Evolutionary conservation across 2,888 invertebrate genomes (phyloP), one percentile per base, ranked within the genome.

Genomic region (Crepidodera aurea): DNA sequence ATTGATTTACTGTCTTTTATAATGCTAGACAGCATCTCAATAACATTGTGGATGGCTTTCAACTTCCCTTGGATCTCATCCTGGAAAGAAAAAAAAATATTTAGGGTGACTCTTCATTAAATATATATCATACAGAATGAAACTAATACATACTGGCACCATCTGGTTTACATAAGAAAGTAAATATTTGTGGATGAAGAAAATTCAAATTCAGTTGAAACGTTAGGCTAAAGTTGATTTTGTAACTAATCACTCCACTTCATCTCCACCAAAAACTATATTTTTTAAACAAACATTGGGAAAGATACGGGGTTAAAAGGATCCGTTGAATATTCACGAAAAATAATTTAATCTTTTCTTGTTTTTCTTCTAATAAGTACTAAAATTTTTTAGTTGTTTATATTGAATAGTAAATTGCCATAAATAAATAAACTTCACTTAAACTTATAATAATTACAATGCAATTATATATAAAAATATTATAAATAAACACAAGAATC

Each of bases 21-120:
- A 76, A 94, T 91, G 29, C 90, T 90, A 63, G 90, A 90, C 73
- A 94, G 84, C 91, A 93, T 93, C 76, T 93, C 93, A 75, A 94
- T 91, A 16, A 94, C 93, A 80, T 92, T 92, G 81, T 89, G 88
- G 78, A 93, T 92, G 0, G 93, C 92, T 82, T 90, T 90, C 83
- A 90, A 82, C 83, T 91, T 90, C 77, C 87, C 89, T 80, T 89
- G 89, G 72, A 91, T 89, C 84, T 91, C 91, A 78, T 88, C 85
- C 91, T 91, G 84, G 62, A 79, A 79, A 70, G 62, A 62, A 76
- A 71, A 65, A 60, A 55, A 13, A 7, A 4, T 10, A 3, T 15
- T 59, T 37, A 55, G 19, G 1, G 39, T 16, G 13, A 22, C 13
- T 48, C 13, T 22, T 44, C 53, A 2, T 37, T 13, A 8, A n/a